A percentile compares a stretch with the other conserved stretches of the same genome.
Conservation (phyloP, 2,113 vertebrate genomes). For the Rhinoptilus africanus region DNA sequence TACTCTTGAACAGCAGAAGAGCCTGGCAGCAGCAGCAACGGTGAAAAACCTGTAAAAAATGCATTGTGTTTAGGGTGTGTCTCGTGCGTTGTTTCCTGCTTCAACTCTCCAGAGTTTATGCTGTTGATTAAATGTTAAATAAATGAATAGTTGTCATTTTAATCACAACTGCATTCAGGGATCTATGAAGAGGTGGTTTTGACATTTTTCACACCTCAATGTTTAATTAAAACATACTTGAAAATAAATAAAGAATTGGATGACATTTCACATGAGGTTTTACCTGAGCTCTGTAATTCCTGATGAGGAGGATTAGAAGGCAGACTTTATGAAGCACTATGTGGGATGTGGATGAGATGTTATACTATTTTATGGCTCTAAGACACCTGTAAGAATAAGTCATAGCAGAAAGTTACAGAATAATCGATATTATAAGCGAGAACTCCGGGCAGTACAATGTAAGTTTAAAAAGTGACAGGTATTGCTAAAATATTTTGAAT, state of each 20-base stretch:
- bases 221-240: conserved; percentile 52
- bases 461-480: neutral
- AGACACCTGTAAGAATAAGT: conserved; percentile 12
- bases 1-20: neutral
- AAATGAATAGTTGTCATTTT: neutral
- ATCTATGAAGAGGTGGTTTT: neutral
- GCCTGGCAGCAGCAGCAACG: neutral
- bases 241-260: conserved; percentile 32
- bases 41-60: neutral
- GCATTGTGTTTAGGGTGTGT: neutral
- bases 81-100: neutral
- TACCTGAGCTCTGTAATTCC: neutral
- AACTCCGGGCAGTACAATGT: neutral
- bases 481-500: conserved; percentile 2
- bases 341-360: neutral
- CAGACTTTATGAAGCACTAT: neutral
- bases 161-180: neutral
- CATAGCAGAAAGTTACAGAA: neutral
- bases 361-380: neutral
- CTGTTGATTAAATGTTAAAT: neutral
- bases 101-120: neutral
- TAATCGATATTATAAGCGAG: neutral
- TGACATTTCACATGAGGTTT: conserved; percentile 25
- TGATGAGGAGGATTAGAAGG: neutral
- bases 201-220: conserved; percentile 24